Evolutionary conservation across 2,797 vertebrate genomes (phyloP), one percentile per base, ranked within the genome.

Genomic region (Pseudocheirus occidentalis): DNA sequence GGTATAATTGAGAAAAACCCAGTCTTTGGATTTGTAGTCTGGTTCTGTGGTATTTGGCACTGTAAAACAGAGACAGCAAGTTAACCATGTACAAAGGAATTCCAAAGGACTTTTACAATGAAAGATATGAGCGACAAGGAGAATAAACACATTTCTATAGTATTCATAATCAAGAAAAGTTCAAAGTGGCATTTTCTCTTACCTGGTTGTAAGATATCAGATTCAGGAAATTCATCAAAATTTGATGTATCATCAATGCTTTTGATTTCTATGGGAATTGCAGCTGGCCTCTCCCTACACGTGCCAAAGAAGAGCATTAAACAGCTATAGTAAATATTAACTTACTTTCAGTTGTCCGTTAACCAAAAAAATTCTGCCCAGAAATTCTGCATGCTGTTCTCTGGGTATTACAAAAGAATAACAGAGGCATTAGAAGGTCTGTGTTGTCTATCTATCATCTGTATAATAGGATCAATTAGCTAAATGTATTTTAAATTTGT

Each of bases 1-100:
- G 24, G 99, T 99, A 94, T 99, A 99, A 98, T 99, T 99, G 97
- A 99, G 99, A 98, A 99, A 99, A 96, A 99, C 99, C 99, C 99
- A 99, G 99, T 99, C 99, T 99, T 99, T 99, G 93, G 99, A 99
- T 98, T 99, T 99, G 98, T 99, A 99, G 98, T 99, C 99, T 0
- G 99, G 99, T 98, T 99, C 99, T 0, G 99, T 99, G 11, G 99
- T 98, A 91, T 99, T 99, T 98, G 99, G 99, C 99, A 99, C 99
- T 99, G 93, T 81, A 98, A 98, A 97, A 62, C 73, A 7, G 96
- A 96, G 92, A 21, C 1, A 7, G 34, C 52, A 91, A 62, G 92
- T 92, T 90, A 92, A 92, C 55, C 46, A 50, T 90, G 27, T 93
- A 7, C 93, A 94, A 96, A 94, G 18, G n/a, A 62, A 94, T 94